Evolutionary conservation across 64 coral and sea anemone species (phyloP), one percentile per base, ranked within the genome.

Genomic region (Pocillopora damicornis): DNA sequence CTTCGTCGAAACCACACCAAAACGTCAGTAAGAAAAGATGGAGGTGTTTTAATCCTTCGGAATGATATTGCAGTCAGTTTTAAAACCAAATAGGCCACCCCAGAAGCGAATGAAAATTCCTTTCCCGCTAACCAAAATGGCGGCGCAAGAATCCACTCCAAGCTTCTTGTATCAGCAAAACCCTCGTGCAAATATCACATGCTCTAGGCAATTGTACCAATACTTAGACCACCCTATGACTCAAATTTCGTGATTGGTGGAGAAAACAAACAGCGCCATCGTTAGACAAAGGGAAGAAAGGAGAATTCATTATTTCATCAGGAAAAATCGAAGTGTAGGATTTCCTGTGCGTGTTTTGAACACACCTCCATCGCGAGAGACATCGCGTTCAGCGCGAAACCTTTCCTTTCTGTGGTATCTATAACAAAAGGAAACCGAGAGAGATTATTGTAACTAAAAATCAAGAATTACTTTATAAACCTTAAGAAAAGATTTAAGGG

Each of bases 121-220:
- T 93, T 92, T 93, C 91, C 88, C 72, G 20, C 87, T 83, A 73
- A 90, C 75, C 94, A 96, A 96, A 88, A 96, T 96, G 94, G 94
- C 94, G 94, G 94, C 76, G 83, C 59, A 92, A 92, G 91, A 96
- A 87, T 92, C 75, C 90, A 89, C 91, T 93, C 61, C 91, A 88
- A 88, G 92, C 87, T 93, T 96, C 87, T 93, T 87, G 94, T 92
- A 91, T 67, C 87, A 96, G 89, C 94, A 59, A 90, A 75, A 63
- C 76, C 94, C 94, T 87, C 94, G 94, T 96, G 94, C 91, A 88
- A 76, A 92, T 88, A 96, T 93, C 91, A 93, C 67, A 93, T 77
- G 73, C 91, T 90, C 89, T 91, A 74, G 81, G 34, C 61, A 63
- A 84, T 93, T 96, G 88, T 73, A 96, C 79, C 91, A 96, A 96